A percentile compares a stretch with the other conserved stretches of the same genome.
phyloP scores from a whole-genome alignment of 2,113 vertebrate species.

The Triplophysa dalaica region DNA sequence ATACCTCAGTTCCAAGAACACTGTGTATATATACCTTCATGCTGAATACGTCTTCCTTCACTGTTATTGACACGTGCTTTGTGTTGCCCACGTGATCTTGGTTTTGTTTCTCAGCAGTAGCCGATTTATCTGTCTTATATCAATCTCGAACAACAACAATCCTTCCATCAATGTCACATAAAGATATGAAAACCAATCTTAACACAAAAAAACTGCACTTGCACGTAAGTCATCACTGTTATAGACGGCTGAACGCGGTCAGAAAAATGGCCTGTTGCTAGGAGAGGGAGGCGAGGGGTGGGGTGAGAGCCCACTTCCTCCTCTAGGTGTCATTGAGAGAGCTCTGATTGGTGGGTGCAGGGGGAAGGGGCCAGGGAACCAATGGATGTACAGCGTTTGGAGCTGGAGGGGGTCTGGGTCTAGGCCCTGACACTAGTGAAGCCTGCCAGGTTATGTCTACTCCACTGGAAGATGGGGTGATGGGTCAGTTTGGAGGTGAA shows the following conservation, averaged over 20 bases:
- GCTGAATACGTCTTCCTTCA: conserved; percentile 8
- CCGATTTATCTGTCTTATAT: conserved; percentile 48
- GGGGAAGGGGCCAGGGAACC: conserved; percentile 66
- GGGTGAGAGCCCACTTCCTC: conserved; percentile 61
- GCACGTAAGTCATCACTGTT: conserved; percentile 55
- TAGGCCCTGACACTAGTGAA: conserved; percentile 67
- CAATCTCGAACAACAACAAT: conserved; percentile 45
- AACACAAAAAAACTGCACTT: conserved; percentile 53
- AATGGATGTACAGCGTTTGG: conserved; percentile 66
- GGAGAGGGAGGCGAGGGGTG: conserved; percentile 52
- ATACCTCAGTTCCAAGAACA: conserved; percentile 10
- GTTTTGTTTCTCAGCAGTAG: conserved; percentile 34
- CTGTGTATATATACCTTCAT: background rate
- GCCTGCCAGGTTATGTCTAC: conserved; percentile 75
- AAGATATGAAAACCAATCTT: conserved; percentile 58
- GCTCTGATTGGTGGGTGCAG: conserved; percentile 70
- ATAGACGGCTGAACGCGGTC: conserved; percentile 35
- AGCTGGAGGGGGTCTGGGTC: conserved; percentile 66
- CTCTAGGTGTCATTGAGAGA: conserved; percentile 73
- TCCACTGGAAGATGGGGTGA: conserved; percentile 70
- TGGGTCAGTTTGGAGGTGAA: conserved; percentile 74
- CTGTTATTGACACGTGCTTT: conserved; percentile 26
- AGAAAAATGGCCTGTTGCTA: conserved; percentile 68
- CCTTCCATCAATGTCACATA: conserved; percentile 58
- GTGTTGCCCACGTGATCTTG: conserved; percentile 3